These are phyloP conservation scores for Acromyrmex echinatior DNA, from an alignment of 1,140 invertebrate species.

Conservation along the genomic window DNA sequence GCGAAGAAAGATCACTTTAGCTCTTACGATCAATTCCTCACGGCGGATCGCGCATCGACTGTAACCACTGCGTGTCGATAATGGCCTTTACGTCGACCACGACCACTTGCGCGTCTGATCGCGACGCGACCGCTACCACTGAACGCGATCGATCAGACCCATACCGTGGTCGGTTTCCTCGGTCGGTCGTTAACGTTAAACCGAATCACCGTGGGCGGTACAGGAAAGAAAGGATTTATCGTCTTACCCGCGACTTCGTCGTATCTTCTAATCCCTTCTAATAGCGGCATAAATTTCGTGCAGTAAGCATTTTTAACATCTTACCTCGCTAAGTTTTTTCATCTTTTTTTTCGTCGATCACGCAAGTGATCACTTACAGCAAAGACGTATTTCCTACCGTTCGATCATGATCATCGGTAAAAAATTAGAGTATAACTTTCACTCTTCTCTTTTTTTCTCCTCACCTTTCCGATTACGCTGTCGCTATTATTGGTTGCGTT, in stretches of 20 bases:
- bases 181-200: conserved; percentile 30
- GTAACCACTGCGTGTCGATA: conserved; percentile 44
- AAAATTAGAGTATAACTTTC: background rate
- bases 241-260: background rate
- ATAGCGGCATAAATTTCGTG: conserved; percentile 28
- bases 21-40: conserved; percentile 43
- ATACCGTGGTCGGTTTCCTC: conserved; percentile 4
- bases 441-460: background rate
- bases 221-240: conserved; percentile 42
- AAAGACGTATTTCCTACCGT: background rate
- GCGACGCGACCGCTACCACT: conserved; percentile 1
- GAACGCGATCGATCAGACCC: conserved; percentile 16
- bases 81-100: background rate
- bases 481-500: background rate
- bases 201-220: conserved; percentile 11
- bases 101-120: conserved; percentile 23
- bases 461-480: background rate
- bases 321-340: background rate
- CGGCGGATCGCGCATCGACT: conserved; percentile 17
- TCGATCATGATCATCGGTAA: background rate
- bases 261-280: conserved; percentile 46
- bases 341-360: background rate
- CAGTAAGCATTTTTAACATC: conserved; percentile 10
- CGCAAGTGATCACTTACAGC: background rate
- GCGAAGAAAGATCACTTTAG: conserved; percentile 22